Conservation (phyloP, 2,113 vertebrate genomes). For the Lagopus muta region DNA sequence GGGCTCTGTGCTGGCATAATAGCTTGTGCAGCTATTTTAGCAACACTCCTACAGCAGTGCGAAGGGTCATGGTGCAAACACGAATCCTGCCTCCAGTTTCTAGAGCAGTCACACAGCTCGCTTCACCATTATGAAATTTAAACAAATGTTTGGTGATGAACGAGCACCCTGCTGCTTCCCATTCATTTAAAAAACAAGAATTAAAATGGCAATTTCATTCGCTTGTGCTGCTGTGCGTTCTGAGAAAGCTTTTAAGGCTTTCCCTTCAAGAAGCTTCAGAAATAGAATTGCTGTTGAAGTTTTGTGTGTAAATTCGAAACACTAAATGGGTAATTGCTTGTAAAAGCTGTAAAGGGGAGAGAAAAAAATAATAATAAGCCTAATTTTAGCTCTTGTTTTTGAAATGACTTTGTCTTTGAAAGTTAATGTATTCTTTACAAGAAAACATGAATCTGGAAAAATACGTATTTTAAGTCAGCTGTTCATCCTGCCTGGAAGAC, state of each 20-base stretch:
- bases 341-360: slow-evolving; percentile 38
- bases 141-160: not conserved
- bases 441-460: slow-evolving; percentile 36
- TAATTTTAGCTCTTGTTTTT: slow-evolving; percentile 57
- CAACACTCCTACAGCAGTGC: not conserved
- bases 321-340: slow-evolving; percentile 67
- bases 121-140: not conserved
- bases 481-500: not conserved
- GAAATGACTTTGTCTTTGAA: slow-evolving; percentile 46
- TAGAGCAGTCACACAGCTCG: not conserved
- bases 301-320: slow-evolving; percentile 56
- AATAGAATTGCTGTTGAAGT: slow-evolving; percentile 27
- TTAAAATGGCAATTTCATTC: slow-evolving; percentile 44
- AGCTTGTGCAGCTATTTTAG: slow-evolving; percentile 17
- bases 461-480: not conserved
- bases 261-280: slow-evolving; percentile 29
- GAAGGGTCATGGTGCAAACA: not conserved
- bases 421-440: slow-evolving; percentile 25
- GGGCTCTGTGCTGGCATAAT: not conserved
- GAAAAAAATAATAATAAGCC: not conserved
- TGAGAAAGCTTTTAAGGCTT: slow-evolving; percentile 54
- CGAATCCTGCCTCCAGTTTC: not conserved
- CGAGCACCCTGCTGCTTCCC: not conserved
- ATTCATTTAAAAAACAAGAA: slow-evolving; percentile 14
- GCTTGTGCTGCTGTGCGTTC: slow-evolving; percentile 26